phyloP scores from a whole-genome alignment of 2,888 invertebrate genomes.

The Beris chalybata region DNA sequence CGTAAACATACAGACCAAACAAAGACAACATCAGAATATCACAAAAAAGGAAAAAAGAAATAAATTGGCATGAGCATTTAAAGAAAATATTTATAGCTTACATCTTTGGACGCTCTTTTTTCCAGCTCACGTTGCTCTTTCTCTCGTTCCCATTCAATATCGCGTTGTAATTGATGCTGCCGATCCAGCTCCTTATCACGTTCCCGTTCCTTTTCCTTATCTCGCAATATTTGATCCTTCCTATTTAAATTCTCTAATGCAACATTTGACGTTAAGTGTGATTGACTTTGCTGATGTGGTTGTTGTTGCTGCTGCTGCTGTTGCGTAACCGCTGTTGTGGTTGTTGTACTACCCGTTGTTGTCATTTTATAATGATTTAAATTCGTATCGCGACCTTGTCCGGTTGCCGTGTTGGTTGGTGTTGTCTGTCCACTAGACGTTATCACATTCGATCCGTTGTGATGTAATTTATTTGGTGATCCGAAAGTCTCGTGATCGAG shows the following conservation, averaged over 20 bases:
- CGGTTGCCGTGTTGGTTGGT: conserved; percentile 35
- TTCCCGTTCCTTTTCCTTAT: conserved; percentile 56
- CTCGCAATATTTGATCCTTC: conserved; percentile 48
- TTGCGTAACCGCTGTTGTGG: conserved; percentile 50
- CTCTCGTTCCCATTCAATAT: conserved; percentile 43
- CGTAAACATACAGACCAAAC: neutral
- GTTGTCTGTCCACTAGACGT: conserved; percentile 41
- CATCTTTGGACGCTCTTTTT: conserved; percentile 40
- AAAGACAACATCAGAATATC: neutral
- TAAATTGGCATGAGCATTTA: neutral
- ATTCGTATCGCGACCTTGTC: conserved; percentile 61
- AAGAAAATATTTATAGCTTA: conserved; percentile 25
- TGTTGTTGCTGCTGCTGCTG: conserved; percentile 33
- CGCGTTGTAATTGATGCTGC: conserved; percentile 42
- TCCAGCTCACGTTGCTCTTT: conserved; percentile 52
- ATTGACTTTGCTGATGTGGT: conserved; percentile 44
- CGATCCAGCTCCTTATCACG: conserved; percentile 51
- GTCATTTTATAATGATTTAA: conserved; percentile 61
- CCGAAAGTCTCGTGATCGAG: conserved; percentile 43
- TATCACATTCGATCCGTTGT: conserved; percentile 44
- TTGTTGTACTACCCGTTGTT: conserved; percentile 28
- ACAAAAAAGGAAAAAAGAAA: neutral
- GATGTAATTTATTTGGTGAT: conserved; percentile 47
- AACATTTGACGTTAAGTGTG: conserved; percentile 47
- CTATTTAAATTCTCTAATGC: conserved; percentile 40